Conservation (phyloP, 2,113 vertebrate genomes). For the Furnarius figulus region DNA sequence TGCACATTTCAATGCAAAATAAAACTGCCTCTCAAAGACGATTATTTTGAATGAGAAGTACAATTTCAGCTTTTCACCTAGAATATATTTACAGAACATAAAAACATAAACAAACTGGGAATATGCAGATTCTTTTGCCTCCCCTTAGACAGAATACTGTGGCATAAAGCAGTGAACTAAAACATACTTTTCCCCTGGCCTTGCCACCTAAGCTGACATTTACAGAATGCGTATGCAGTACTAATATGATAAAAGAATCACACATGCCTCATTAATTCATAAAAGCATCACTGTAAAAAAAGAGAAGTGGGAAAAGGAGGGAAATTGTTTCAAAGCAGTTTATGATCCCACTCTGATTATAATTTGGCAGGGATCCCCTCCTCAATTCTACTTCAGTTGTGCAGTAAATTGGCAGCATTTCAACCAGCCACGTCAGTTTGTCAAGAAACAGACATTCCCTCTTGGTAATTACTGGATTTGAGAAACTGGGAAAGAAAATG, state of each 20-base stretch:
- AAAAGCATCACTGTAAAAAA: background rate
- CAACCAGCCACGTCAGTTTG: background rate
- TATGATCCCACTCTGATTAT: background rate
- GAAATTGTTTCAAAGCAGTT: background rate
- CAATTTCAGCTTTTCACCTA: background rate
- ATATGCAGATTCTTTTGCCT: background rate
- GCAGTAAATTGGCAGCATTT: background rate
- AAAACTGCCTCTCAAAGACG: background rate
- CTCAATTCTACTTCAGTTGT: background rate
- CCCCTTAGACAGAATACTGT: background rate
- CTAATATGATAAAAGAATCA: background rate
- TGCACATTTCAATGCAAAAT: background rate
- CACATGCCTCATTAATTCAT: background rate
- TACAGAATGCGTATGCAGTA: background rate
- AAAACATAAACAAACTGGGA: background rate
- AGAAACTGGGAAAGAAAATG: background rate
- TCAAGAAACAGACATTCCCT: background rate
- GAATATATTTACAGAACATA: background rate
- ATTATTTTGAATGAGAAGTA: background rate
- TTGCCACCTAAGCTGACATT: background rate
- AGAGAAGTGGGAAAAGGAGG: background rate
- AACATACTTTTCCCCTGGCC: background rate
- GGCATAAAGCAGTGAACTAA: background rate
- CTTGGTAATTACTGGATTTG: background rate
- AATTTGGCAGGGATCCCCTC: background rate